A percentile compares a stretch with the other conserved stretches of the same genome.
Evolutionary conservation across 2,888 invertebrate species (phyloP).

Genomic region (Lapara coniferarum): DNA sequence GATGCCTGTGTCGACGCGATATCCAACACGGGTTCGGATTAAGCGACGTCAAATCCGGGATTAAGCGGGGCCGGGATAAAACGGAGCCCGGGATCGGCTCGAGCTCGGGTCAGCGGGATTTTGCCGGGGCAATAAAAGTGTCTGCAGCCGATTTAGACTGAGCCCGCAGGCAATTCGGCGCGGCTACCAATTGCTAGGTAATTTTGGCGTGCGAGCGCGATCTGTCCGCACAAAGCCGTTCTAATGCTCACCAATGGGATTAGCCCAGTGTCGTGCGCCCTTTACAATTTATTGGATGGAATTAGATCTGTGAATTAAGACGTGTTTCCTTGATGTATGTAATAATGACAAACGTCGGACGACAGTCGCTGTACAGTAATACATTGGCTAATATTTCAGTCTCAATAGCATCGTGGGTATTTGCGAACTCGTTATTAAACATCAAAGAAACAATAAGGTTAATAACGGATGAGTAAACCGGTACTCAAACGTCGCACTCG

Average conservation of each 20-base stretch:
- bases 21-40: slow-evolving; percentile 87
- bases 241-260: slow-evolving; percentile 81
- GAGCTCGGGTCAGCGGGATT: slow-evolving; percentile 80
- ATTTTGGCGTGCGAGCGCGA: slow-evolving; percentile 79
- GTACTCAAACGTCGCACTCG: slow-evolving; percentile 43
- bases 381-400: background rate
- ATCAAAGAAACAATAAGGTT: slow-evolving; percentile 29
- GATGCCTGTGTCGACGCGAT: slow-evolving; percentile 84
- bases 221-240: slow-evolving; percentile 81
- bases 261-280: slow-evolving; percentile 76
- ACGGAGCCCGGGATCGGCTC: slow-evolving; percentile 71
- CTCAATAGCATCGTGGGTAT: background rate
- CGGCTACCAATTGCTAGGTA: slow-evolving; percentile 82
- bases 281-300: slow-evolving; percentile 78
- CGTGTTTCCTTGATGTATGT: slow-evolving; percentile 40
- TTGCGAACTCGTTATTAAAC: background rate
- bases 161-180: slow-evolving; percentile 78
- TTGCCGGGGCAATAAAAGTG: slow-evolving; percentile 83
- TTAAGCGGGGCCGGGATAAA: slow-evolving; percentile 80
- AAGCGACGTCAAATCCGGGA: slow-evolving; percentile 84
- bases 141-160: slow-evolving; percentile 84
- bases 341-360: slow-evolving; percentile 14
- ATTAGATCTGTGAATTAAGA: slow-evolving; percentile 66
- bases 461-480: slow-evolving; percentile 28
- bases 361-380: background rate